A percentile compares a stretch with the other conserved stretches of the same genome.
Conservation (phyloP, 2,113 vertebrate genomes). For the Lasiurus cinereus region DNA sequence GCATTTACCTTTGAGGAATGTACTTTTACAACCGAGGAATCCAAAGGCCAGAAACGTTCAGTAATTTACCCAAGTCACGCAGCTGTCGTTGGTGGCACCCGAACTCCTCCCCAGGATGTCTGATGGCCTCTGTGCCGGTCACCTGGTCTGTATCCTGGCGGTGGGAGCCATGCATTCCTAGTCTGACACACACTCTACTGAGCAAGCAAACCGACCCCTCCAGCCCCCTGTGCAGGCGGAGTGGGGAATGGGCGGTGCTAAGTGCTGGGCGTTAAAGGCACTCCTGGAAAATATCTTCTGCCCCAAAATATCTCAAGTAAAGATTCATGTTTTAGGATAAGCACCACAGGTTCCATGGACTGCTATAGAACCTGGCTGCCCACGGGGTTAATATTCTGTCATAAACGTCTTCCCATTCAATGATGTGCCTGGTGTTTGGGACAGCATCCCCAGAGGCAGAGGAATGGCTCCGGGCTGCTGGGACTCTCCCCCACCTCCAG, state of each 20-base stretch:
- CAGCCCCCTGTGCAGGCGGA: neutral
- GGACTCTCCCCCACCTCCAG: neutral
- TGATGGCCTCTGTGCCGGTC: fast-evolving
- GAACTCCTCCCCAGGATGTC: neutral
- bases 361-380: neutral
- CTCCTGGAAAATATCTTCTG: neutral
- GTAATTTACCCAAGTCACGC: neutral
- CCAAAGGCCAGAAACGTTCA: neutral
- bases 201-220: neutral
- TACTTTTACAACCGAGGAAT: neutral
- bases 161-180: too few species aligned
- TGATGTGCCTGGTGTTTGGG: neutral
- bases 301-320: neutral
- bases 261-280: neutral
- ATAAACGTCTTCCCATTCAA: neutral
- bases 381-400: neutral
- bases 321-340: neutral
- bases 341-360: too few species aligned
- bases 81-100: neutral
- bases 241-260: neutral
- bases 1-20: neutral
- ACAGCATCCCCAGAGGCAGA: neutral
- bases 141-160: neutral
- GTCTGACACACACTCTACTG: neutral
- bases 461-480: neutral